Evolutionary conservation across 2,113 vertebrate species (phyloP), one percentile per base, ranked within the genome.

Genomic region (Nycticorax nycticorax): DNA sequence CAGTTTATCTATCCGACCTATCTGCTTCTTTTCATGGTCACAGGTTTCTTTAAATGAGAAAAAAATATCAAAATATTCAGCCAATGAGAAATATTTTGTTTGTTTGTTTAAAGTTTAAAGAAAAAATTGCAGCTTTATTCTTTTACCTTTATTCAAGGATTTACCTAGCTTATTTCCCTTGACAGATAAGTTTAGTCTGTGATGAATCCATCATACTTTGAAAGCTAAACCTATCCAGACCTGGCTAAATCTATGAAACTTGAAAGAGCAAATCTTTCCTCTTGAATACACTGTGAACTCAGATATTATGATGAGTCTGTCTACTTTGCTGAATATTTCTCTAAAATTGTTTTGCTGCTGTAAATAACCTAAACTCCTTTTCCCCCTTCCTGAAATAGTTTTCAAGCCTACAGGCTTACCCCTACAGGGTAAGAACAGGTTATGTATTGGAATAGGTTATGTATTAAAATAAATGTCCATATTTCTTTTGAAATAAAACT

Each of bases 91-190:
- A 80, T 59, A 26, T 48, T 90, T 62, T 71, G 37, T 63, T 52
- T 83, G 16, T 78, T 63, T 89, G 17, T 64, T 94, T 77, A 56
- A 85, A 69, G 24, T 74, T 94, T 56, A 28, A 72, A 63, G 73
- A 30, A 90, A 96, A 93, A 96, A 52, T 7, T 86, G 12, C 21
- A 32, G 28, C 5, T 89, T 96, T 72, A 56, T 90, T 85, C 33
- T 86, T 24, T 30, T 85, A 37, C 9, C 26, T 85, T 92, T 74
- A 83, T 84, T 84, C 57, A 68, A 84, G 60, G n/a, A 77, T 71
- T 87, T 88, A 37, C 75, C 30, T 73, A 64, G 18, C 24, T 96
- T 94, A 81, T 90, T 97, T 93, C 63, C 10, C 43, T 81, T 91
- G 41, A 80, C n/a, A 55, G 26, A 43, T 53, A 16, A 76, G 28